Base-by-base conservation (phyloP, 2,797 vertebrate genomes). In the Aphelocoma californica region DNA sequence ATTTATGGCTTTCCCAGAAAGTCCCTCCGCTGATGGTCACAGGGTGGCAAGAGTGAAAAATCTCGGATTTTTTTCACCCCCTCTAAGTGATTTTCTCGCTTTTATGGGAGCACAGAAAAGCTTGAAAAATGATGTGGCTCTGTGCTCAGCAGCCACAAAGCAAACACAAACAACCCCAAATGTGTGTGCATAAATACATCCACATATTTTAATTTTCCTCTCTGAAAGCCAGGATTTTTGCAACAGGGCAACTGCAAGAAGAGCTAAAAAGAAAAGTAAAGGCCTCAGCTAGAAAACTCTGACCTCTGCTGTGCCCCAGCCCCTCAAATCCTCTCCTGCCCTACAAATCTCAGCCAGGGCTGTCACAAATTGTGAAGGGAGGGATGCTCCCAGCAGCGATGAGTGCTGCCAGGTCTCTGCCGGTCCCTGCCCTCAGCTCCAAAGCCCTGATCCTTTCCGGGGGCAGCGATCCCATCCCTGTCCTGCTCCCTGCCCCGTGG, bases 381-480 rank as follows among this genome's bases (percentile, higher is more conserved):
- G 34, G 4, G 78, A 45, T n/a, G 60, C 58, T 86, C 36, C 32
- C 31, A 25, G 36, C 60, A 57, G 73, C 4, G 45, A 53, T 29
- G 90, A n/a, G 58, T 2, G 38, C 56, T 75, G 51, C 70, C 70
- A 34, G 82, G 15, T n/a, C 47, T 71, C 61, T 64, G 62, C 18
- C 78, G 6, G 12, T 16, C 42, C 38, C 48, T 47, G 36, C 26
- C 40, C 53, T 53, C 11, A 2, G 32, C 18, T 42, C n/a, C 67
- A 12, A 5, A 13, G 11, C 34, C 28, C 36, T 1, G 18, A 25
- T 20, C 31, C 25, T 8, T 10, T 6, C 31, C 1, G 1, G 20
- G 28, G 50, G 48, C 57, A 71, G 71, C 1, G 8, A 65, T 28
- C 47, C 53, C 21, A 9, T 10, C 40, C 64, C 31, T 2, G 2